phyloP scores from a whole-genome alignment of 2,888 invertebrate species.

The Conistra vaccinii region DNA sequence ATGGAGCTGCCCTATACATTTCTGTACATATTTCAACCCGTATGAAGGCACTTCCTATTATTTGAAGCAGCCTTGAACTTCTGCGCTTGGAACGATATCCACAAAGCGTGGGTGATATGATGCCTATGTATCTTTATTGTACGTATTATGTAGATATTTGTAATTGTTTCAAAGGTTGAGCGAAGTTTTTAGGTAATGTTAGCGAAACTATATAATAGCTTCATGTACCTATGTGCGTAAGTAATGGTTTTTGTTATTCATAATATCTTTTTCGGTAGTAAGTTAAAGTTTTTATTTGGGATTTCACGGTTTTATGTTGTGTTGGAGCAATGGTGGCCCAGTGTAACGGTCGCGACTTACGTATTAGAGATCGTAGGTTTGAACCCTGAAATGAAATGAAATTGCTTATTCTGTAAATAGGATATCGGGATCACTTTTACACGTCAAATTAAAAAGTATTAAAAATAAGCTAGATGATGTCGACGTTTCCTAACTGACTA shows the following conservation, averaged over 20 bases:
- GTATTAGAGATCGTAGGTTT: no score
- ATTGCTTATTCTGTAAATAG: no score
- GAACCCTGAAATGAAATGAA: no score
- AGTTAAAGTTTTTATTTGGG: not conserved
- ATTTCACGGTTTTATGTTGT: not conserved
- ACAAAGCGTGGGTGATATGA: conserved; percentile 16
- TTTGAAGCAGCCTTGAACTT: conserved; percentile 47
- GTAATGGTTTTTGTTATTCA: not conserved
- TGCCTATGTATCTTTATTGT: conserved; percentile 4
- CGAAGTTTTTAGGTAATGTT: not conserved
- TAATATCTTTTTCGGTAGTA: not conserved
- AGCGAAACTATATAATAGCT: not conserved
- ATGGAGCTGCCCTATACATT: not conserved
- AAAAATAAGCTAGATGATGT: no score
- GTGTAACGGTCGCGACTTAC: no score
- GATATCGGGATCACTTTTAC: no score
- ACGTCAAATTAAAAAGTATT: no score
- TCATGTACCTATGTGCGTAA: not conserved
- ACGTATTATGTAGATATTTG: not conserved
- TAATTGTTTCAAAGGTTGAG: conserved; percentile 23
- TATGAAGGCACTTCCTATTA: conserved; percentile 18
- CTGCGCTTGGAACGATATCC: conserved; percentile 6
- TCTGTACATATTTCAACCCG: conserved; percentile 6
- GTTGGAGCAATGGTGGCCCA: no score
- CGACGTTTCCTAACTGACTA: no score